phyloP scores from a whole-genome alignment of 92 coral and sea anemone genomes.

The Porites lobata region DNA sequence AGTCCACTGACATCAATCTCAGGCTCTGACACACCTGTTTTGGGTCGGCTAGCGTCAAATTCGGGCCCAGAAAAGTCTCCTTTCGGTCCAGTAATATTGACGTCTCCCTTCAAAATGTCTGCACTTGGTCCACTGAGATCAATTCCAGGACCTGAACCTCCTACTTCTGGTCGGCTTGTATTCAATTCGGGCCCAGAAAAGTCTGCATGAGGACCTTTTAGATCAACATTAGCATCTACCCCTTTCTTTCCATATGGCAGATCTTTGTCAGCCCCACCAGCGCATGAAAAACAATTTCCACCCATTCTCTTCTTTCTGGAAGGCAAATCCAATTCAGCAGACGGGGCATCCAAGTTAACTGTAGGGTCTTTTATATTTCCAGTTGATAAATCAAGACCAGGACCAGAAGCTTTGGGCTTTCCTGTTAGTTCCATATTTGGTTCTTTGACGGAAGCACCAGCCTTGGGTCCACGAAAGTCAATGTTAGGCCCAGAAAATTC shows the following conservation, averaged over 20 bases:
- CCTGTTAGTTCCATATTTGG: background rate
- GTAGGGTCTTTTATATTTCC: background rate
- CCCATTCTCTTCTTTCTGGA: conserved; percentile 8
- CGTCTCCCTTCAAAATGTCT: background rate
- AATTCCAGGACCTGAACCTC: background rate
- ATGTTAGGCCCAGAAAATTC: conserved; percentile 12
- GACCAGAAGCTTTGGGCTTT: conserved; percentile 24
- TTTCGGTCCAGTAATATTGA: too few species aligned
- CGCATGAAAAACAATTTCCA: conserved; percentile 36
- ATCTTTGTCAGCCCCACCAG: conserved; percentile 21
- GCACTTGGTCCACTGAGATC: conserved; percentile 14
- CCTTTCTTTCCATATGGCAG: conserved; percentile 25
- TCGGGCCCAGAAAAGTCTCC: too few species aligned
- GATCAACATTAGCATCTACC: background rate
- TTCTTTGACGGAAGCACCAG: background rate
- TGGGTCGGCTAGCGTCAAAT: background rate
- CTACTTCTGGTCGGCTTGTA: background rate
- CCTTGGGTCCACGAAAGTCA: conserved; percentile 24
- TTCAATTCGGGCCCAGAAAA: background rate
- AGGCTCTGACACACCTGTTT: background rate
- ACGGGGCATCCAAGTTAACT: background rate
- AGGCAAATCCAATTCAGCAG: conserved; percentile 4
- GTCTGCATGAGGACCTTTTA: background rate
- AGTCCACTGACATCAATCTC: background rate
- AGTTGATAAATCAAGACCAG: conserved; percentile 17